phyloP scores from a whole-genome alignment of 1,140 invertebrate genomes.

The Lepidurus couesii region DNA sequence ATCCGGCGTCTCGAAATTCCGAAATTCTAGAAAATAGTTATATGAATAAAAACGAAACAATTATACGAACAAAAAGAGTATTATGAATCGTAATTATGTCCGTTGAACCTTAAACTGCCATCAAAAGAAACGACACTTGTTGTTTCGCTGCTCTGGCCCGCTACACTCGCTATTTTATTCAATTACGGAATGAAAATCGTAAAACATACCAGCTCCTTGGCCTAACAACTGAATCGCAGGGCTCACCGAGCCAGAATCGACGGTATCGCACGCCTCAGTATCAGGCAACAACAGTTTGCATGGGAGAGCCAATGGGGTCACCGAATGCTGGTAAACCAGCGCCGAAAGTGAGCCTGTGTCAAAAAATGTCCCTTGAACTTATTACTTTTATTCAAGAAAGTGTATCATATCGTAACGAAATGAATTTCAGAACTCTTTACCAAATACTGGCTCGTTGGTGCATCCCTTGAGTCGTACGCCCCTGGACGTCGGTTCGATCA shows the following conservation, averaged over 20 bases:
- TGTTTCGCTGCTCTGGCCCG: no score
- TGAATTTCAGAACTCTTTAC: constrained; percentile 47
- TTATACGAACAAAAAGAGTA: background rate
- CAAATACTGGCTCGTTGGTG: constrained; percentile 94
- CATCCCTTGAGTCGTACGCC: constrained; percentile 94
- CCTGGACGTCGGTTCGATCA: constrained; percentile 91
- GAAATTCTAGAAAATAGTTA: no score
- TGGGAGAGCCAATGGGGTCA: constrained; percentile 89
- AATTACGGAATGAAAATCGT: constrained; percentile 35
- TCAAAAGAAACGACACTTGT: no score
- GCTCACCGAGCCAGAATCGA: constrained; percentile 26
- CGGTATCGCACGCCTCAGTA: constrained; percentile 20
- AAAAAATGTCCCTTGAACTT: constrained; percentile 35
- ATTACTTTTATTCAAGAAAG: background rate
- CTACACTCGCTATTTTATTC: background rate
- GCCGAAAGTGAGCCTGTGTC: constrained; percentile 74
- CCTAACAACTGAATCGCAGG: constrained; percentile 52
- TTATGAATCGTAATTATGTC: no score
- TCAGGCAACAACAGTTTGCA: constrained; percentile 82
- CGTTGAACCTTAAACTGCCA: no score
- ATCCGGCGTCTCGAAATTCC: no score
- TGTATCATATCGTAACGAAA: background rate
- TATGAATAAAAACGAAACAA: background rate
- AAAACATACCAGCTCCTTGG: constrained; percentile 59
- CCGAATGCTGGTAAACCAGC: constrained; percentile 95